Evolutionary conservation across 2,797 vertebrate species (phyloP).

Genomic region (Sebastes diaconus): DNA sequence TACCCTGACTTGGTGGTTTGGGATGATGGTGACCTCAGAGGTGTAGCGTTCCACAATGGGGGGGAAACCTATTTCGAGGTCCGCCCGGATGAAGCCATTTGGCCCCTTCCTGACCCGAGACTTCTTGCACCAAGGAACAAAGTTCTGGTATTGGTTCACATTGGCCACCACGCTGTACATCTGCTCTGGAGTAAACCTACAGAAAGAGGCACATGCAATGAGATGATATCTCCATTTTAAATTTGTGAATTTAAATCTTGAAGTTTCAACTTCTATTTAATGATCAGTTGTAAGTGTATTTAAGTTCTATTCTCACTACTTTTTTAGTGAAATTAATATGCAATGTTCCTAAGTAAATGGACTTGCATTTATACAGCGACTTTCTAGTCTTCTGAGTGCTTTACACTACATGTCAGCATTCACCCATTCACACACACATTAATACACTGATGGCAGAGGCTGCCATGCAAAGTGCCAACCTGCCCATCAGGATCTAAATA

Average conservation of each 20-base stretch:
- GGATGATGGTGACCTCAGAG: conserved; percentile 80
- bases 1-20: conserved; percentile 84
- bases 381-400: too few relatives aligned
- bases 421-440: too few relatives aligned
- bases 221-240: not conserved
- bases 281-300: not conserved
- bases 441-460: too few relatives aligned
- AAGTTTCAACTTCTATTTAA: not conserved
- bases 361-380: not conserved
- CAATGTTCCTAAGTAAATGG: not conserved
- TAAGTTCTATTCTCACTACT: not conserved
- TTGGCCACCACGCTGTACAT: conserved; percentile 82
- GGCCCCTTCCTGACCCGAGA: conserved; percentile 71
- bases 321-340: not conserved
- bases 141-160: conserved; percentile 83
- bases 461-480: too few relatives aligned
- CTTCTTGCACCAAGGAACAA: conserved; percentile 87
- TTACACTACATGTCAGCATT: too few relatives aligned
- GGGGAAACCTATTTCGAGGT: conserved; percentile 85
- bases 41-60: conserved; percentile 83
- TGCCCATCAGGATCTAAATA: too few relatives aligned
- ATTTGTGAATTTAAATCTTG: not conserved
- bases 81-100: conserved; percentile 59
- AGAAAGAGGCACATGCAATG: not conserved
- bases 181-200: conserved; percentile 82